These are phyloP conservation scores for Gonatopus flavifemur DNA, from an alignment of 1,140 invertebrate species.

Conservation along the genomic window DNA sequence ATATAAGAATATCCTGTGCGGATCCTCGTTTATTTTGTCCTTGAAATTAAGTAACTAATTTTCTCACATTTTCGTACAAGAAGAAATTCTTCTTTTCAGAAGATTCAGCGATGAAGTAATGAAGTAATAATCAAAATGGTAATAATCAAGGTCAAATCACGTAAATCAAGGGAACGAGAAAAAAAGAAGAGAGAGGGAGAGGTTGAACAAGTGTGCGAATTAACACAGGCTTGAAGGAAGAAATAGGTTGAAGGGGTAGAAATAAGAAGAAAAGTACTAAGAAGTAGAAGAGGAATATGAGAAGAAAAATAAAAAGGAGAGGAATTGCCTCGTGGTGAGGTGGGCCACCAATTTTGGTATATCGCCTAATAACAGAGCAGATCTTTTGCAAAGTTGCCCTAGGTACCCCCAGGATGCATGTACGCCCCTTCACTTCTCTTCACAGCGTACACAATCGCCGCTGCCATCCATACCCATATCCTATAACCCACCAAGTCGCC, in stretches of 20 bases:
- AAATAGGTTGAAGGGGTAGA: slow-evolving; percentile 17
- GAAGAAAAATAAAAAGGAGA: not conserved
- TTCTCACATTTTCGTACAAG: too few relatives aligned
- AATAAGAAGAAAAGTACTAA: slow-evolving; percentile 33
- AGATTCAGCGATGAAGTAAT: too few relatives aligned
- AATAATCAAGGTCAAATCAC: too few relatives aligned
- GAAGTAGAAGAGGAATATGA: slow-evolving; percentile 3
- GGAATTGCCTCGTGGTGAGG: slow-evolving; percentile 31
- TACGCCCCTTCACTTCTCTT: slow-evolving; percentile 22
- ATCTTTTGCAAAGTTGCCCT: slow-evolving; percentile 18
- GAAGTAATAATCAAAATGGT: too few relatives aligned
- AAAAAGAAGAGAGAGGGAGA: not conserved
- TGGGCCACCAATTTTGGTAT: slow-evolving; percentile 51
- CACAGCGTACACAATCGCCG: slow-evolving; percentile 13
- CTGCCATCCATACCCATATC: slow-evolving; percentile 20
- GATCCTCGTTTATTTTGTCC: too few relatives aligned
- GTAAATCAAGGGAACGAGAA: too few relatives aligned
- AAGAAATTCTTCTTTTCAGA: too few relatives aligned
- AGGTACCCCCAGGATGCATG: slow-evolving; percentile 18
- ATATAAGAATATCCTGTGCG: too few relatives aligned
- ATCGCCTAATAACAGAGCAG: slow-evolving; percentile 53
- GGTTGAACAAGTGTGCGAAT: too few relatives aligned
- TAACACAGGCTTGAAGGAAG: not conserved
- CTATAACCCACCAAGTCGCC: slow-evolving; percentile 27
- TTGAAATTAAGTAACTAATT: too few relatives aligned